Percentiles rank a stretch among this genome's conserved stretches.
Evolutionary conservation across 2,113 vertebrate species (phyloP).

Genomic region (Recurvirostra avosetta): DNA sequence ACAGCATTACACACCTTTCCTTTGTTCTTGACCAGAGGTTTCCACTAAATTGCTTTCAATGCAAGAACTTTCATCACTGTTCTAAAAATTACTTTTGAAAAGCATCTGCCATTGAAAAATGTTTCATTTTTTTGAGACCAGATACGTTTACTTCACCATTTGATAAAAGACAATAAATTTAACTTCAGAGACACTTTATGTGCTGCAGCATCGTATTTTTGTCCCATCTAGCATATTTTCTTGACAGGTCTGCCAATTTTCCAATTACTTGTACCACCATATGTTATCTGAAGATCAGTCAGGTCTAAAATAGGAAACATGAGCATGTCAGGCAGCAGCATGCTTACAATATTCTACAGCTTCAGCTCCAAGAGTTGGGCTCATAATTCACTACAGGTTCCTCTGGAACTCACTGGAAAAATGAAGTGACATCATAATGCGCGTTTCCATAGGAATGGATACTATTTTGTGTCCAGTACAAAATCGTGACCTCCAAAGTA

Average conservation of each 20-base stretch:
- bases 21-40: conserved; percentile 19
- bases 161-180: conserved; percentile 86
- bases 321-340: conserved; percentile 74
- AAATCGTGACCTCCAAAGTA: conserved; percentile 54
- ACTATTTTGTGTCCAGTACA: conserved; percentile 28
- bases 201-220: conserved; percentile 75
- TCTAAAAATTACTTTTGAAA: conserved; percentile 76
- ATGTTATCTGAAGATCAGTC: conserved; percentile 88
- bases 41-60: conserved; percentile 38
- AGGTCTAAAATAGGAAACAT: conserved; percentile 88
- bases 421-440: conserved; percentile 69
- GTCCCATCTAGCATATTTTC: conserved; percentile 88
- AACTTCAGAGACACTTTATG: conserved; percentile 79
- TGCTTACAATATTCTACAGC: conserved; percentile 83
- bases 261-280: conserved; percentile 91
- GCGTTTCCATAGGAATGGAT: conserved; percentile 33
- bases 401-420: conserved; percentile 44
- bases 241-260: conserved; percentile 96
- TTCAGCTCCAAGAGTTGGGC: conserved; percentile 59
- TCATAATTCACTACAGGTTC: conserved; percentile 71
- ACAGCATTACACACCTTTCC: background rate
- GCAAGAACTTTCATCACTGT: conserved; percentile 70
- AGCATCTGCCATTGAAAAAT: conserved; percentile 74
- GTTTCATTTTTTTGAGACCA: conserved; percentile 73
- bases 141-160: conserved; percentile 79